Percentiles rank a stretch among this genome's conserved stretches.
These are phyloP conservation scores for Himalopsyche kuldschensis DNA, from an alignment of 2,888 invertebrate species.

Conservation along the genomic window DNA sequence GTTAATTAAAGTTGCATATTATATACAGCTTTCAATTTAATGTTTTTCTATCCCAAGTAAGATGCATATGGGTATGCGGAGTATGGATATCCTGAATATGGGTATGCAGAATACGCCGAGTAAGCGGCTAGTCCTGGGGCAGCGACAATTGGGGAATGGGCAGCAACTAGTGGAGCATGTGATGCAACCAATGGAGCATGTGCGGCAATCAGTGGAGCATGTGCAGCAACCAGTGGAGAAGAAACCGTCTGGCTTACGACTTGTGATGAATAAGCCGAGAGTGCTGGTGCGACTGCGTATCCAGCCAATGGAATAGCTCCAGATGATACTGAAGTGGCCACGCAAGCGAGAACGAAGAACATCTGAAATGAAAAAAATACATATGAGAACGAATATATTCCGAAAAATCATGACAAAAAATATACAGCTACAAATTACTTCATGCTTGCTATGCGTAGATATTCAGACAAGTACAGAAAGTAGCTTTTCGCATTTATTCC, in stretches of 20 bases:
- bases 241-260: conserved; percentile 75
- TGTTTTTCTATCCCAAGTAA: not conserved
- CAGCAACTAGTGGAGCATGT: conserved; percentile 14
- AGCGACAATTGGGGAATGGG: conserved; percentile 2
- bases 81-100: conserved; percentile 39
- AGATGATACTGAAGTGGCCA: conserved; percentile 45
- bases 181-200: conserved; percentile 42
- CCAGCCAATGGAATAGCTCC: conserved; percentile 48
- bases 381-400: no score
- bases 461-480: no score
- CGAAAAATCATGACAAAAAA: no score
- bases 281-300: conserved; percentile 67
- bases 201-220: conserved; percentile 45
- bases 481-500: no score
- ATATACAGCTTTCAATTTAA: no score
- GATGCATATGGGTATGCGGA: not conserved
- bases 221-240: conserved; percentile 61
- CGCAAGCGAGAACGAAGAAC: conserved; percentile 49
- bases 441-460: no score
- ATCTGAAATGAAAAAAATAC: conserved; percentile 46
- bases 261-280: conserved; percentile 75
- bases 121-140: no score
- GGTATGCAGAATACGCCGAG: conserved; percentile 12
- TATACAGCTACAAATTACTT: not conserved
- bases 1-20: no score